Percentiles rank a stretch among this genome's conserved stretches.
These are phyloP conservation scores for Caradrina clavipalpis DNA, from an alignment of 2,888 invertebrate species.

Conservation along the genomic window DNA sequence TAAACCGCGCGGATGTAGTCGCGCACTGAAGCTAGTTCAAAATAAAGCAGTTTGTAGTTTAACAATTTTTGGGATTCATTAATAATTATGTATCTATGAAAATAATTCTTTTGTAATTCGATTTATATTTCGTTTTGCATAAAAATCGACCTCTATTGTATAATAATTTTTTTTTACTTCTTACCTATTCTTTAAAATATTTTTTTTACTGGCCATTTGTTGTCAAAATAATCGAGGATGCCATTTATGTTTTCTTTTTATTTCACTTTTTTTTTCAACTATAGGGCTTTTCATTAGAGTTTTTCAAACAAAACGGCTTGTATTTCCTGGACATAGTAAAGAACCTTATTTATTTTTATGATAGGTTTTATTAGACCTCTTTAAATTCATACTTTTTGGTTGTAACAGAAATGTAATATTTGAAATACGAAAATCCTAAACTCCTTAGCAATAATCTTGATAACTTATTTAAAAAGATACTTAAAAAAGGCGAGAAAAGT, in stretches of 20 bases:
- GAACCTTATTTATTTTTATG: background rate
- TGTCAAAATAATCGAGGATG: constrained; percentile 7
- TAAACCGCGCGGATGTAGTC: no score
- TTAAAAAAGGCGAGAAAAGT: no score
- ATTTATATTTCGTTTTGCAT: no score
- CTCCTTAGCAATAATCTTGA: no score
- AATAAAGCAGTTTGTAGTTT: constrained; percentile 16
- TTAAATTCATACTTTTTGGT: background rate
- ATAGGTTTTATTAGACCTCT: background rate
- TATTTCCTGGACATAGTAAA: background rate
- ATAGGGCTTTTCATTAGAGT: background rate
- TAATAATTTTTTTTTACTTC: background rate
- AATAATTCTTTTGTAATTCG: background rate
- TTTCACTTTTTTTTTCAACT: background rate
- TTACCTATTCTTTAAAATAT: background rate
- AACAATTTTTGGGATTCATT: background rate
- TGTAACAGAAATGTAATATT: background rate
- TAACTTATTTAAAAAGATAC: no score
- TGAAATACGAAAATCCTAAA: background rate
- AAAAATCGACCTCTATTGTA: no score
- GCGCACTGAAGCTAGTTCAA: background rate
- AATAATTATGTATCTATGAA: background rate
- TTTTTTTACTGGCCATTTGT: background rate
- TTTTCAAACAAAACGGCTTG: constrained; percentile 4
- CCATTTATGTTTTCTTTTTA: background rate